Percentiles rank a stretch among this genome's conserved stretches.
Conservation (phyloP, 2,888 invertebrate genomes). For the Sphaeridia pumilis region DNA sequence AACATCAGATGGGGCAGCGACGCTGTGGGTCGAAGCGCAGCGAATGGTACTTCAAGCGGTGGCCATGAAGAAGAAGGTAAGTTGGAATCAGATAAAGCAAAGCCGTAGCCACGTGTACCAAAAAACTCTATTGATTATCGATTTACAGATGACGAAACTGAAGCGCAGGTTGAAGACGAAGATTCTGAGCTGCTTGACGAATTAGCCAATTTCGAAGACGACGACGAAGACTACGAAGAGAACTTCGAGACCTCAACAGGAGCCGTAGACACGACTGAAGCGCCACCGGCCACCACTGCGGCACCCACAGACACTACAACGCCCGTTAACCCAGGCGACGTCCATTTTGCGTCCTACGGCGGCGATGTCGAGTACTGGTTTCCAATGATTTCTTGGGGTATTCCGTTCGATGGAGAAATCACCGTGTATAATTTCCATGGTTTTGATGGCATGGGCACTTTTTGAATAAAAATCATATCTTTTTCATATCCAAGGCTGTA, state of each 20-base stretch:
- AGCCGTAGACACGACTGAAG: not conserved
- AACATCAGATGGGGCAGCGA: too few species aligned
- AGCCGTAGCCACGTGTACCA: too few species aligned
- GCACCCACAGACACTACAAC: not conserved
- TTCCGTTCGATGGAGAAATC: conserved; percentile 34
- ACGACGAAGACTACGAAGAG: not conserved
- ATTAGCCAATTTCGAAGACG: not conserved
- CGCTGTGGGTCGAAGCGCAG: too few species aligned
- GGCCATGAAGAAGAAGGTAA: too few species aligned
- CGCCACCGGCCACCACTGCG: not conserved
- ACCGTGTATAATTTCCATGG: conserved; percentile 31
- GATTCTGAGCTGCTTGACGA: not conserved
- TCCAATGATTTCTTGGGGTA: conserved; percentile 28
- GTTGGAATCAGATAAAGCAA: too few species aligned
- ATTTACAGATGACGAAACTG: too few species aligned
- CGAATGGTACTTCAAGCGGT: too few species aligned
- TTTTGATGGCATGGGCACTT: conserved; percentile 24
- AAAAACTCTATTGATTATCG: too few species aligned
- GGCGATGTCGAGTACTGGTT: conserved; percentile 34
- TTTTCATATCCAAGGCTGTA: too few species aligned
- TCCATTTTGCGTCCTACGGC: conserved; percentile 26
- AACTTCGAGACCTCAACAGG: not conserved
- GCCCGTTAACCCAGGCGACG: conserved; percentile 4
- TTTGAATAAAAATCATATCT: too few species aligned
- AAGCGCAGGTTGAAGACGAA: not conserved